Evolutionary conservation across 1,140 invertebrate genomes (phyloP).

Genomic region (Apocrypta bakeri): DNA sequence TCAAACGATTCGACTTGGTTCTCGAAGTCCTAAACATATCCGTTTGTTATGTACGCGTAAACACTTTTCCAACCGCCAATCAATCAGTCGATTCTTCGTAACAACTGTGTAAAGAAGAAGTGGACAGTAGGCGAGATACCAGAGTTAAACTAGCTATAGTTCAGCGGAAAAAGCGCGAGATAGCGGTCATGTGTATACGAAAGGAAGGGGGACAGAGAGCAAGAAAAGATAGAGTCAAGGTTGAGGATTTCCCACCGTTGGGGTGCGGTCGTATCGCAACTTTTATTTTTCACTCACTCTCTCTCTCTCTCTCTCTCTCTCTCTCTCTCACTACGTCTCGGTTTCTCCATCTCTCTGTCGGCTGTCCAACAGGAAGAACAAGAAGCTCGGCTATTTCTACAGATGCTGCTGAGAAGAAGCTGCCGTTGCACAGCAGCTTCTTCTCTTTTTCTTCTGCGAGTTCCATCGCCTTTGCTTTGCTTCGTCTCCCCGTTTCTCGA

Average conservation of each 20-base stretch:
- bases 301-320: not conserved
- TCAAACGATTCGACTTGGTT: constrained; percentile 2
- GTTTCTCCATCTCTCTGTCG: not conserved
- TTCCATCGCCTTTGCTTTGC: constrained; percentile 8
- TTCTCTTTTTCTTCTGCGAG: constrained; percentile 24
- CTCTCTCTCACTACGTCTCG: not conserved
- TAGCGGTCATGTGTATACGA: constrained; percentile 11
- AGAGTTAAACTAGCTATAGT: not conserved
- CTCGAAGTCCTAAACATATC: too few species aligned
- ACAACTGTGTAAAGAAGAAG: constrained; percentile 49
- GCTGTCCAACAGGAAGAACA: constrained; percentile 27
- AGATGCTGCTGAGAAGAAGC: constrained; percentile 42
- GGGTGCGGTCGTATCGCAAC: constrained; percentile 31
- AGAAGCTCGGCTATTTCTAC: constrained; percentile 44
- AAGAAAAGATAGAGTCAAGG: constrained; percentile 46
- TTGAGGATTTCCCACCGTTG: constrained; percentile 42
- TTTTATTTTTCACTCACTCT: not conserved
- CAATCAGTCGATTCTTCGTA: constrained; percentile 49
- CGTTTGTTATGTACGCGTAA: constrained; percentile 8
- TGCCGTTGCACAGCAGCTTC: constrained; percentile 6
- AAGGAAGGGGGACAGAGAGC: constrained; percentile 23
- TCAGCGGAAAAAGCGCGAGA: not conserved
- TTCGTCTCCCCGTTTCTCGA: constrained; percentile 28
- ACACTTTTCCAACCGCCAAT: constrained; percentile 24
- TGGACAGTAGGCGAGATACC: not conserved